These are phyloP conservation scores for Chironex yamaguchii DNA, from an alignment of 30 jellyfish, hydroid and myxozoan genomes.

Conservation along the genomic window DNA sequence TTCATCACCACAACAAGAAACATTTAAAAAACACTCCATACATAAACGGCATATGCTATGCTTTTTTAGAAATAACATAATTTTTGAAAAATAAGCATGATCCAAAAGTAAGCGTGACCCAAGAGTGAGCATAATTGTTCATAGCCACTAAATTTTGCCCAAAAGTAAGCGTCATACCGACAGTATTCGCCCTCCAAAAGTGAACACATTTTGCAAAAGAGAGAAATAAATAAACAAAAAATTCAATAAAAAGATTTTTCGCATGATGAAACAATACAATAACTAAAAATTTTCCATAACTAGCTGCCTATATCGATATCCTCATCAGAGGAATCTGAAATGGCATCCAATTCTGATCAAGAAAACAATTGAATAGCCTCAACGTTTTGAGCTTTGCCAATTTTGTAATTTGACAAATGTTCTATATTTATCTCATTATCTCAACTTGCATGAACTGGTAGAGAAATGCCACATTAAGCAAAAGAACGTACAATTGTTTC, in stretches of 20 bases:
- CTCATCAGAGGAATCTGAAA: neutral
- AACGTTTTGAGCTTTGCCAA: neutral
- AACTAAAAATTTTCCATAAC: no score
- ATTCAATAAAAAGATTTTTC: neutral
- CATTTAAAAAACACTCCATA: no score
- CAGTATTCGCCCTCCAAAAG: neutral
- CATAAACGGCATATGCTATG: no score
- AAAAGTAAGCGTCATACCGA: neutral
- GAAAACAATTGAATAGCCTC: neutral
- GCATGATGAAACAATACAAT: neutral
- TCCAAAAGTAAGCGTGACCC: neutral
- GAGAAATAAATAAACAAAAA: neutral
- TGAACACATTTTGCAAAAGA: neutral
- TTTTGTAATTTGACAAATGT: neutral
- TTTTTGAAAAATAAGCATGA: no score
- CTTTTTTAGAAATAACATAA: no score
- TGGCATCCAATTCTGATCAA: neutral
- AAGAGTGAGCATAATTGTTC: neutral
- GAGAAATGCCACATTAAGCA: neutral
- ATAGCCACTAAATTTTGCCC: neutral
- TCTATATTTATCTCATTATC: neutral
- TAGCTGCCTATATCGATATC: neutral
- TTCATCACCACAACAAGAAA: no score
- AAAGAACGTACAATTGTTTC: neutral
- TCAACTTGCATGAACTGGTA: neutral